These are phyloP conservation scores for Clavelina lepadiformis DNA, from an alignment of 23 tunicate genomes.

Conservation along the genomic window DNA sequence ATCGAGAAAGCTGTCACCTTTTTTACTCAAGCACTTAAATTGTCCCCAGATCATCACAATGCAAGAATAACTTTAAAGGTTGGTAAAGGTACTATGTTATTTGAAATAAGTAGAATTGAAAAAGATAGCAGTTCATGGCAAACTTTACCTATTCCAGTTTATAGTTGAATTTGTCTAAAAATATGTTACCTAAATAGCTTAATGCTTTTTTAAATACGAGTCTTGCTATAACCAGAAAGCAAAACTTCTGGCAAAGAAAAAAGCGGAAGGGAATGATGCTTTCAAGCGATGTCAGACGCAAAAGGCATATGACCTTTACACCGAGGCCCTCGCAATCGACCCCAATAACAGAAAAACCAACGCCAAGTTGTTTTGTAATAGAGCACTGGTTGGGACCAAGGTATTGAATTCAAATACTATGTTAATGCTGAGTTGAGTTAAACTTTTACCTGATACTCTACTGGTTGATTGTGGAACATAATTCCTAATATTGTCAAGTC, in stretches of 20 bases:
- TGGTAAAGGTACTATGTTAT: background rate
- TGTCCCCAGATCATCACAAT: constrained; percentile 70
- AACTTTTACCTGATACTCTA: no score
- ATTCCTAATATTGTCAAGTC: no score
- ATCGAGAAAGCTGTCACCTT: constrained; percentile 86
- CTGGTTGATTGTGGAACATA: no score
- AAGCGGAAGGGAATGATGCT: constrained; percentile 80
- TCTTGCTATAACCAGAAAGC: constrained; percentile 58
- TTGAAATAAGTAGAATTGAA: no score
- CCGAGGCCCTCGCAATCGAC: constrained; percentile 69
- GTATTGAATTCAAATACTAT: no score
- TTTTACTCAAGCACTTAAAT: constrained; percentile 62
- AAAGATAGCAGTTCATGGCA: no score
- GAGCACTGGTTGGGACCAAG: constrained; percentile 74
- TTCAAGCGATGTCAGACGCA: constrained; percentile 36
- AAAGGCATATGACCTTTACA: constrained; percentile 57
- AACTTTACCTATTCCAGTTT: no score
- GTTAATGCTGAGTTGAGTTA: no score
- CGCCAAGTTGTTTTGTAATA: constrained; percentile 68
- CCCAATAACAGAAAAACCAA: constrained; percentile 75
- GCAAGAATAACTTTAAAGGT: constrained; percentile 86
- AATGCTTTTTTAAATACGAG: no score
- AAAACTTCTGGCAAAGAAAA: constrained; percentile 59
- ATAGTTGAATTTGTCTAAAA: background rate
- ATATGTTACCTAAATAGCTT: no score